A percentile compares a stretch with the other conserved stretches of the same genome.
Evolutionary conservation across 2,113 vertebrate genomes (phyloP).

Genomic region (Benitochromis conjunctus): DNA sequence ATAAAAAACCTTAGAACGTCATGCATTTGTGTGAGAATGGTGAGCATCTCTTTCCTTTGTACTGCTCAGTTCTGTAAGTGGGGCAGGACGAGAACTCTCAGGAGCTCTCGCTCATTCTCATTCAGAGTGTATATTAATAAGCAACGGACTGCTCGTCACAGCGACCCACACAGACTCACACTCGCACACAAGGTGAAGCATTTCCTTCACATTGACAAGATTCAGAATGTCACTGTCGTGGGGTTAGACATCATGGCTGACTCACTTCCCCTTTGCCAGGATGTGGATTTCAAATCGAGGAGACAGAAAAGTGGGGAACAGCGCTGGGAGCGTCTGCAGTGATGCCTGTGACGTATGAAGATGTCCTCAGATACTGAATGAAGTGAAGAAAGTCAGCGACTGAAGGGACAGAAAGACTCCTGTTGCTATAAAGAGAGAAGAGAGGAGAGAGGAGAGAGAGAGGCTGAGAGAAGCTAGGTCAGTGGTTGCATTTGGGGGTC

Average conservation of each 20-base stretch:
- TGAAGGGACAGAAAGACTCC: background rate
- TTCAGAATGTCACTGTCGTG: background rate
- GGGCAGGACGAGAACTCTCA: constrained; percentile 43
- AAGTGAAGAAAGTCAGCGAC: background rate
- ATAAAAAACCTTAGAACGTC: background rate
- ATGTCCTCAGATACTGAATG: background rate
- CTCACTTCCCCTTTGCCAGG: constrained; percentile 17
- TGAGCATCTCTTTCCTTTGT: constrained; percentile 21
- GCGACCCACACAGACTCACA: background rate
- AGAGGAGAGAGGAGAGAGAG: background rate
- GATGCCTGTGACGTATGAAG: background rate
- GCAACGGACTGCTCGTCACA: background rate
- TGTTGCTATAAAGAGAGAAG: background rate
- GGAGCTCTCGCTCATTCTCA: background rate
- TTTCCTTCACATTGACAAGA: constrained; percentile 8
- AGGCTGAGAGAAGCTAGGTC: background rate
- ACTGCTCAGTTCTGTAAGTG: constrained; percentile 37
- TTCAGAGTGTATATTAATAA: constrained; percentile 43
- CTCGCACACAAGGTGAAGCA: constrained; percentile 2
- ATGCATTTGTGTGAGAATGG: background rate
- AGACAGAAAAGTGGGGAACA: background rate
- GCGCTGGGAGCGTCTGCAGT: background rate
- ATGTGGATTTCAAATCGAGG: constrained; percentile 6
- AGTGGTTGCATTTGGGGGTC: constrained; percentile 15
- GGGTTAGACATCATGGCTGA: constrained; percentile 13